Evolutionary conservation across 2,113 vertebrate species (phyloP).

Genomic region (Kobus ellipsiprymnus): DNA sequence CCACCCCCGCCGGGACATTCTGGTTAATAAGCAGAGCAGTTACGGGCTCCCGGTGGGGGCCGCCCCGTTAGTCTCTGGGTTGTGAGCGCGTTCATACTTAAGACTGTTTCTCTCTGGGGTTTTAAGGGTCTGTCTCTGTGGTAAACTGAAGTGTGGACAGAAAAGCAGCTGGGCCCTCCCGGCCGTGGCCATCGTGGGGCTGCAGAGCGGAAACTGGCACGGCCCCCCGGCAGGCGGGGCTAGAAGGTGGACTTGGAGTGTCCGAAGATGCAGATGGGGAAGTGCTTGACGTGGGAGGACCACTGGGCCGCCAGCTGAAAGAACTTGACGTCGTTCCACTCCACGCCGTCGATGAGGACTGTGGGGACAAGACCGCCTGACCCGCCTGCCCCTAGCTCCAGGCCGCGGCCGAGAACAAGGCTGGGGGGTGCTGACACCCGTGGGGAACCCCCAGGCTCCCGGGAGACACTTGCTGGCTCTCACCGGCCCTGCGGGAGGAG

Average conservation of each 20-base stretch:
- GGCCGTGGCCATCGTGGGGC: not conserved
- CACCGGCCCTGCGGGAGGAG: not conserved
- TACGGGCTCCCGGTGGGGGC: constrained; percentile 60
- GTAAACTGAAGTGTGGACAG: constrained; percentile 79
- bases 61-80: constrained; percentile 43
- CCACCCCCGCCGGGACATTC: constrained; percentile 18
- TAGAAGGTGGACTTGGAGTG: constrained; percentile 93
- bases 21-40: constrained; percentile 79
- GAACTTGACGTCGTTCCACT: constrained; percentile 99
- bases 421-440: not conserved
- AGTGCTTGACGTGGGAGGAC: constrained; percentile 98
- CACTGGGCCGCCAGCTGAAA: constrained; percentile 98
- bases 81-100: constrained; percentile 70
- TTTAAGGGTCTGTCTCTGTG: constrained; percentile 73
- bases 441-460: not conserved
- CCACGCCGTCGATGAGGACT: constrained; percentile 96
- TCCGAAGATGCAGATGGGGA: constrained; percentile 96
- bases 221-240: not conserved
- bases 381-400: not conserved
- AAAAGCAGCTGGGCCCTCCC: constrained; percentile 70
- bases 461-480: not conserved
- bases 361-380: constrained; percentile 48
- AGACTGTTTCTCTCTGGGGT: constrained; percentile 74
- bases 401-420: not conserved
- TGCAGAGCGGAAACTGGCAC: not conserved